Conservation (phyloP, 2,888 invertebrate species). For the Eupithecia centaureata region DNA sequence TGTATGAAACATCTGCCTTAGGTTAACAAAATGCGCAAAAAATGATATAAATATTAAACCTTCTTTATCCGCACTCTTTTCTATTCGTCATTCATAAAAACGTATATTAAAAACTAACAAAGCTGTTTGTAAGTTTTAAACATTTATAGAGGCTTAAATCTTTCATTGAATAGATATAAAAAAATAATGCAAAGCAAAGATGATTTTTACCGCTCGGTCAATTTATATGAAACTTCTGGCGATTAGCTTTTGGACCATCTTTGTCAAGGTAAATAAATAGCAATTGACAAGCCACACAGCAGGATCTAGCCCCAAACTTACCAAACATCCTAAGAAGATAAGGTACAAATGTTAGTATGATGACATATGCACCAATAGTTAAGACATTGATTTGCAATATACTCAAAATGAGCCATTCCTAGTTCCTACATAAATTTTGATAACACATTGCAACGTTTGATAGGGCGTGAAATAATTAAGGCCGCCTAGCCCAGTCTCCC, state of each 20-base stretch:
- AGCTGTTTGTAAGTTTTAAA: constrained; percentile 14
- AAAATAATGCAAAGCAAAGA: neutral
- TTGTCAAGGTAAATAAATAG: too few relatives aligned
- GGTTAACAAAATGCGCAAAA: constrained; percentile 36
- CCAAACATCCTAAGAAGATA: too few relatives aligned
- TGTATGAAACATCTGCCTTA: constrained; percentile 39
- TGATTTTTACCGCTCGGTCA: neutral
- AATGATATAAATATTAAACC: constrained; percentile 33
- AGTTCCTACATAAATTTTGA: too few relatives aligned
- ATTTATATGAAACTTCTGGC: neutral
- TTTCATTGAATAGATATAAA: constrained; percentile 5
- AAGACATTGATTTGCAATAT: neutral
- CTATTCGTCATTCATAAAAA: constrained; percentile 25
- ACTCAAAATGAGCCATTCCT: neutral
- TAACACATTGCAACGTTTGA: neutral
- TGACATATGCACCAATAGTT: too few relatives aligned
- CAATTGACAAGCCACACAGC: too few relatives aligned
- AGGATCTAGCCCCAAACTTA: too few relatives aligned
- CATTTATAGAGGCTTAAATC: constrained; percentile 10
- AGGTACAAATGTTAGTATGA: too few relatives aligned
- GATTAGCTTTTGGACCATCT: neutral
- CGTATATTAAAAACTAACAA: neutral
- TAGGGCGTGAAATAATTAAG: constrained; percentile 14
- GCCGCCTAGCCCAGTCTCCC: constrained; percentile 2
- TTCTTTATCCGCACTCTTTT: constrained; percentile 23